A percentile compares a stretch with the other conserved stretches of the same genome.
phyloP scores from a whole-genome alignment of 1,140 invertebrate species.

The Saccostrea cuccullata region DNA sequence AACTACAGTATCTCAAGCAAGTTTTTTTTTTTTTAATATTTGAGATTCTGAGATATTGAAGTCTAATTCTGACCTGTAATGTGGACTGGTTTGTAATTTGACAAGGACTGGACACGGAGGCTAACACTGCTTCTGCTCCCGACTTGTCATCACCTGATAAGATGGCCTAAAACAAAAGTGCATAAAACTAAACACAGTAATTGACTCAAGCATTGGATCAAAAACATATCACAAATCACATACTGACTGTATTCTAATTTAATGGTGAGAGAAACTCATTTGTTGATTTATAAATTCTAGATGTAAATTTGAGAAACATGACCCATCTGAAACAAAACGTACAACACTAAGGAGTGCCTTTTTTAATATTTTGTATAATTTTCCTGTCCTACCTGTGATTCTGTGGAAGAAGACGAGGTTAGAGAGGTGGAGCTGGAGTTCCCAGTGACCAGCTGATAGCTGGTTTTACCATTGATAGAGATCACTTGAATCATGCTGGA shows the following conservation, averaged over 20 bases:
- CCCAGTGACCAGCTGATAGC: slow-evolving; percentile 23
- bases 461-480: slow-evolving; percentile 34
- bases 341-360: too few relatives aligned
- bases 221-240: too few relatives aligned
- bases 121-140: slow-evolving; percentile 62
- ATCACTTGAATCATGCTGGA: slow-evolving; percentile 7
- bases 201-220: neutral
- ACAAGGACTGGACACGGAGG: slow-evolving; percentile 61
- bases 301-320: too few relatives aligned
- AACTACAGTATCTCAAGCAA: too few relatives aligned
- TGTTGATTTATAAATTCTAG: too few relatives aligned
- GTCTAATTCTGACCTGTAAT: neutral
- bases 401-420: slow-evolving; percentile 2
- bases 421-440: slow-evolving; percentile 26
- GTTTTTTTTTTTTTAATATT: too few relatives aligned
- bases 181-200: neutral
- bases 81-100: slow-evolving; percentile 38
- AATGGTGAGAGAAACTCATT: too few relatives aligned
- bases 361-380: too few relatives aligned
- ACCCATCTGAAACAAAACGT: too few relatives aligned
- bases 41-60: neutral
- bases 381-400: neutral
- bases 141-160: slow-evolving; percentile 43
- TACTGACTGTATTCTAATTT: too few relatives aligned
- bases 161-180: neutral